Conservation (phyloP, 2,888 invertebrate species). For the Autographa pulchrina region DNA sequence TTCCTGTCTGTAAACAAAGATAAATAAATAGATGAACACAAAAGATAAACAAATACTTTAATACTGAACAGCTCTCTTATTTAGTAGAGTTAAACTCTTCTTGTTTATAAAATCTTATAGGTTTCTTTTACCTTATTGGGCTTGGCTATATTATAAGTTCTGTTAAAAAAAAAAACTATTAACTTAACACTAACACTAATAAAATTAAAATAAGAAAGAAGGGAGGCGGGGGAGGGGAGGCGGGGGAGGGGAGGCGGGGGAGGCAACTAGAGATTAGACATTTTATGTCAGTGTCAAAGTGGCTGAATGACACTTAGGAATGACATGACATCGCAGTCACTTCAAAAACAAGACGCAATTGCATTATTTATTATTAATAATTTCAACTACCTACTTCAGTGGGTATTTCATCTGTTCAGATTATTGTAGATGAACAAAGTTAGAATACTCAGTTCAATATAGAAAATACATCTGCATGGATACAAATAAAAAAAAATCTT, state of each 20-base stretch:
- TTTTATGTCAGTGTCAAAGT: neutral
- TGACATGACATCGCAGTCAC: too few species aligned
- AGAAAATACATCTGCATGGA: too few species aligned
- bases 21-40: constrained; percentile 6
- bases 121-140: neutral
- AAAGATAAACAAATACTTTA: constrained; percentile 4
- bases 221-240: neutral
- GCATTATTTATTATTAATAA: too few species aligned
- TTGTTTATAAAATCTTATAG: neutral
- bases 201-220: neutral
- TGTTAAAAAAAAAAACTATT: neutral
- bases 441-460: too few species aligned
- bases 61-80: neutral
- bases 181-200: neutral
- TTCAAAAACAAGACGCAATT: too few species aligned
- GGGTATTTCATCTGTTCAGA: too few species aligned
- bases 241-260: neutral
- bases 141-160: neutral
- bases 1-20: constrained; percentile 1
- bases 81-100: neutral
- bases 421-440: too few species aligned
- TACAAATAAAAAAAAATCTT: too few species aligned
- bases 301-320: neutral
- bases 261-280: neutral
- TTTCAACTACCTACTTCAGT: too few species aligned